Evolutionary conservation across 2,113 vertebrate species (phyloP).

Genomic region (Sinocyclocheilus anshuiensis): DNA sequence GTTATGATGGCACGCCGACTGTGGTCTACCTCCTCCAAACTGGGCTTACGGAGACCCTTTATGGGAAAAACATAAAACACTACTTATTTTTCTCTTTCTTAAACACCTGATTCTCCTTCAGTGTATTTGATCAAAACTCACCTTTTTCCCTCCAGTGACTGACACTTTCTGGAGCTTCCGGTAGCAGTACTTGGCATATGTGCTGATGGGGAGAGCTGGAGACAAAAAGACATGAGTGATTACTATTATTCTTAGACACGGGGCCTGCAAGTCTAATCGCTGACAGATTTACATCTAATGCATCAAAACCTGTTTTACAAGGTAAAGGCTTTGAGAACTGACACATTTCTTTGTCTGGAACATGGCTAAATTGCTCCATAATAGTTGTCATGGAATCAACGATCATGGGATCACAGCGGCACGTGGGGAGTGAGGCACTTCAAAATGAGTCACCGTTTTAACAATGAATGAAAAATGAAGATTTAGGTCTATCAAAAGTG

Average conservation of each 20-base stretch:
- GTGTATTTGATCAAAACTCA: slow-evolving; percentile 59
- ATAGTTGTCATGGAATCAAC: neutral
- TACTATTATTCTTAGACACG: neutral
- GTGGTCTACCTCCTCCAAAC: slow-evolving; percentile 84
- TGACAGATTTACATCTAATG: slow-evolving; percentile 3
- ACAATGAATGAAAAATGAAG: slow-evolving; percentile 38
- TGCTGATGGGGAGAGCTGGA: slow-evolving; percentile 85
- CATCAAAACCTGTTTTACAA: slow-evolving; percentile 27
- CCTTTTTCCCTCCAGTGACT: slow-evolving; percentile 88
- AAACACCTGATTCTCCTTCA: neutral
- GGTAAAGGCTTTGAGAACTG: neutral
- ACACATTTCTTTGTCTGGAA: neutral
- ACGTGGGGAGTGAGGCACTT: slow-evolving; percentile 59
- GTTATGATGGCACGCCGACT: slow-evolving; percentile 85
- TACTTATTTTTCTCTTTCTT: neutral
- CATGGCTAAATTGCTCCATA: neutral
- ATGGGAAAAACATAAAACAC: neutral
- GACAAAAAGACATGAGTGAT: slow-evolving; percentile 20
- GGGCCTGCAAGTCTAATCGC: neutral
- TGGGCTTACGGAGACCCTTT: slow-evolving; percentile 88
- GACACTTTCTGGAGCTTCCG: slow-evolving; percentile 88
- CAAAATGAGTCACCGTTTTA: slow-evolving; percentile 59
- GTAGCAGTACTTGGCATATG: slow-evolving; percentile 87
- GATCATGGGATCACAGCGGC: neutral
- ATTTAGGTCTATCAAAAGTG: slow-evolving; percentile 70